phyloP scores from a whole-genome alignment of 2,797 vertebrate genomes.

The Acropternis orthonyx region DNA sequence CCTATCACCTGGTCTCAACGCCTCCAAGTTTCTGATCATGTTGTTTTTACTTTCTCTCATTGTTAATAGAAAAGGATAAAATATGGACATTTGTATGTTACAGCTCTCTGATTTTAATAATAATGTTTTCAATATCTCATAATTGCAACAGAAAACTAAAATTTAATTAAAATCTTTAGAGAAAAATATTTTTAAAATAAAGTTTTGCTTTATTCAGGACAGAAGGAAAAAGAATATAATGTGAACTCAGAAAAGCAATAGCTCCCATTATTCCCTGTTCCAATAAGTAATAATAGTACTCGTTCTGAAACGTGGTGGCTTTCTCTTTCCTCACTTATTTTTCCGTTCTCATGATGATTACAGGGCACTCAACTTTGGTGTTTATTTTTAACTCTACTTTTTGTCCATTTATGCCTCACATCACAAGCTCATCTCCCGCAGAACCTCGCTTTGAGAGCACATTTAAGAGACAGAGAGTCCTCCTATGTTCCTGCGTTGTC shows the following conservation, averaged over 20 bases:
- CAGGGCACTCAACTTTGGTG: slow-evolving; percentile 36
- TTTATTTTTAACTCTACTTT: slow-evolving; percentile 67
- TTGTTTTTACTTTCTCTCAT: background rate
- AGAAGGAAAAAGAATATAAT: slow-evolving; percentile 11
- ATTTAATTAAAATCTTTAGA: background rate
- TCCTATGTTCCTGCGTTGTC: background rate
- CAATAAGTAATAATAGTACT: slow-evolving; percentile 58
- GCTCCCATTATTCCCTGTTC: slow-evolving; percentile 59
- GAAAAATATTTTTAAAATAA: background rate
- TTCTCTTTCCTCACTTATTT: slow-evolving; percentile 53
- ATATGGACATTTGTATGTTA: background rate
- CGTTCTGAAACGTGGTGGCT: background rate
- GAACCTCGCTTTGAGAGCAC: background rate
- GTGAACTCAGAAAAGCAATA: slow-evolving; percentile 45
- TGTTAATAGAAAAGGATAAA: background rate
- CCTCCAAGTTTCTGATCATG: background rate
- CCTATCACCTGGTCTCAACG: background rate
- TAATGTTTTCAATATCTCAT: background rate
- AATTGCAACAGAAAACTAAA: background rate
- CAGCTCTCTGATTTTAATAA: background rate
- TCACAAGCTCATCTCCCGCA: slow-evolving; percentile 32
- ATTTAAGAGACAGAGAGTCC: background rate
- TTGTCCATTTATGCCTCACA: slow-evolving; percentile 36
- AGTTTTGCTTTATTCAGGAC: slow-evolving; percentile 29
- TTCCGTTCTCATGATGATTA: slow-evolving; percentile 40